These are phyloP conservation scores for Pipa parva DNA, from an alignment of 2,113 vertebrate genomes.

Conservation along the genomic window DNA sequence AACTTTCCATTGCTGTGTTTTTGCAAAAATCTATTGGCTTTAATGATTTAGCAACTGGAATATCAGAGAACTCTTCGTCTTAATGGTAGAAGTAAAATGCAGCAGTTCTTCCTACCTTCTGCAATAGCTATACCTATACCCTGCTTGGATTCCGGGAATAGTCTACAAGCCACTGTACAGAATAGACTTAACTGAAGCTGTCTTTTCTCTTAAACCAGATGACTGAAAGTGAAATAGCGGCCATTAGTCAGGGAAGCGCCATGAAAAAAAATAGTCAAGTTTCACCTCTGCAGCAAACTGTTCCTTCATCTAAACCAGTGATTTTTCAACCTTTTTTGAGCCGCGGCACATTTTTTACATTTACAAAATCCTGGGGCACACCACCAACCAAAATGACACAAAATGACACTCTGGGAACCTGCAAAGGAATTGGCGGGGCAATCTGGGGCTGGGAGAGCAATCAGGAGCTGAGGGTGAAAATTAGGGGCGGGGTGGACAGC, in stretches of 20 bases:
- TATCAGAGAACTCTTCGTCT: constrained; percentile 10
- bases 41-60: constrained; percentile 8
- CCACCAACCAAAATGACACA: too few species aligned
- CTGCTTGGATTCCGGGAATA: not conserved
- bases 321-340: too few species aligned
- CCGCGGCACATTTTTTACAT: too few species aligned
- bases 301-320: constrained; percentile 23
- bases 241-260: constrained; percentile 33
- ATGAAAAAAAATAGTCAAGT: constrained; percentile 20
- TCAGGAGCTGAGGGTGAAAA: too few species aligned
- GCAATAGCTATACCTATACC: constrained; percentile 1
- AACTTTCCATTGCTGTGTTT: constrained; percentile 14
- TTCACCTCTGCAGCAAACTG: constrained; percentile 24
- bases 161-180: constrained; percentile 25
- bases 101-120: constrained; percentile 12
- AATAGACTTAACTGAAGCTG: constrained; percentile 40
- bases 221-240: constrained; percentile 22
- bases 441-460: too few species aligned
- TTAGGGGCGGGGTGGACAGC: too few species aligned
- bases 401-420: too few species aligned
- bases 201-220: constrained; percentile 33
- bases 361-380: too few species aligned
- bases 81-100: constrained; percentile 21
- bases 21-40: constrained; percentile 11
- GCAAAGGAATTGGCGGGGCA: too few species aligned